phyloP scores from a whole-genome alignment of 2,888 invertebrate genomes.

The Ganaspis brasiliensis region DNA sequence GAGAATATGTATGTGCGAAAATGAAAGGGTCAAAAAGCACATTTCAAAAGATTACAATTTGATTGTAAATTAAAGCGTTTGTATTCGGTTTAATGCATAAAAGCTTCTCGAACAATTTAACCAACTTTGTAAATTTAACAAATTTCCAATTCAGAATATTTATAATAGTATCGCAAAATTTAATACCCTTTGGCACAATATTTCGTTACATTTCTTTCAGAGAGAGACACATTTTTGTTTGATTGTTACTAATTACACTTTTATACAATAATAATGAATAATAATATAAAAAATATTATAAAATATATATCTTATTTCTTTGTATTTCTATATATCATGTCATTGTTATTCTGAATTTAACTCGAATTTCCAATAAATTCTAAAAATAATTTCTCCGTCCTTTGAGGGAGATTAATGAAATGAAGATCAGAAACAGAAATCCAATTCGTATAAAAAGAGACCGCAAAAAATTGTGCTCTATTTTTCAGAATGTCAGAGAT shows the following conservation, averaged over 20 bases:
- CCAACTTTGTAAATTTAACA: not conserved
- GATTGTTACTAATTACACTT: too few relatives aligned
- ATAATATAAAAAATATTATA: too few relatives aligned
- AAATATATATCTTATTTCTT: too few relatives aligned
- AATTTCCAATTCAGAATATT: not conserved
- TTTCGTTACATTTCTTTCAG: not conserved
- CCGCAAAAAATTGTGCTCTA: not conserved
- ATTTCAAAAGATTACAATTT: constrained; percentile 22
- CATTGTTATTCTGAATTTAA: too few relatives aligned
- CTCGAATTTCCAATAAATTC: too few relatives aligned
- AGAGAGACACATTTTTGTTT: not conserved
- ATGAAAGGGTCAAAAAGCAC: constrained; percentile 19
- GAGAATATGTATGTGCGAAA: constrained; percentile 40
- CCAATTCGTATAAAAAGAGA: not conserved
- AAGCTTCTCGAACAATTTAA: not conserved
- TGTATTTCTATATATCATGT: too few relatives aligned
- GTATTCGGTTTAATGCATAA: not conserved
- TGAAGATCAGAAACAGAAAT: constrained; percentile 10
- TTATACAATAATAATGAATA: too few relatives aligned
- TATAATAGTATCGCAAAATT: not conserved
- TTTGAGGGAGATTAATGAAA: not conserved
- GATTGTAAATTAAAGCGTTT: not conserved
- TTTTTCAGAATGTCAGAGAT: not conserved
- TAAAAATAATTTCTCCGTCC: not conserved
- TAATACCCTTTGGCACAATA: not conserved